phyloP scores from a whole-genome alignment of 2,797 vertebrate species.

The Artibeus jamaicensis region DNA sequence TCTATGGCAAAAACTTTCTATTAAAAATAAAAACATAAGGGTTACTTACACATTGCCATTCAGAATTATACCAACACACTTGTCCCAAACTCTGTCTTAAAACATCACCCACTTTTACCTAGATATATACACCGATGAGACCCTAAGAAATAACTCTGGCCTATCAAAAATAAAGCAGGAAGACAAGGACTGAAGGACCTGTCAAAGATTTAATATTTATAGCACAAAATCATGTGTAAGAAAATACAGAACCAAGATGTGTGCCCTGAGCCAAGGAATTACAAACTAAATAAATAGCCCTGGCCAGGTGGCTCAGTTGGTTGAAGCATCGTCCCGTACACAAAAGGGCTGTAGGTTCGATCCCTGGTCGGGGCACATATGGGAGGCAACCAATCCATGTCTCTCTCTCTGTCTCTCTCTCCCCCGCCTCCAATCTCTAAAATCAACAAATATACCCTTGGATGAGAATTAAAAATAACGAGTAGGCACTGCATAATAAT shows the following conservation, averaged over 20 bases:
- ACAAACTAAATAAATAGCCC: background rate
- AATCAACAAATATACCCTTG: no score
- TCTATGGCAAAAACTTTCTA: background rate
- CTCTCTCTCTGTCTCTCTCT: no score
- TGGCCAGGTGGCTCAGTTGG: background rate
- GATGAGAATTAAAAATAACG: background rate
- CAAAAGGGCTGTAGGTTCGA: background rate
- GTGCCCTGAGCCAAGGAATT: background rate
- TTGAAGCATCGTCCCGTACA: background rate
- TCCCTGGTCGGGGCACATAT: no score
- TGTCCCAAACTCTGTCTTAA: background rate
- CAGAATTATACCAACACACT: background rate
- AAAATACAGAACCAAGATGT: background rate
- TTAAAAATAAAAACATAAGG: background rate
- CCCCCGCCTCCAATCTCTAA: no score
- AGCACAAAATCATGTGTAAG: background rate
- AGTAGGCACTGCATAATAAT: background rate
- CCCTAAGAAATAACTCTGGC: background rate
- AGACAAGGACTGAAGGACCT: background rate
- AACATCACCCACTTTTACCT: background rate
- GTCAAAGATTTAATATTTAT: background rate
- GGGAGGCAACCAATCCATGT: no score
- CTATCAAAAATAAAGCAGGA: background rate
- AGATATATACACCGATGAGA: background rate
- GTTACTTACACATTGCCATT: background rate